Percentiles rank a stretch among this genome's conserved stretches.
Evolutionary conservation across 92 coral and sea anemone genomes (phyloP).

Genomic region (Muricea muricata): DNA sequence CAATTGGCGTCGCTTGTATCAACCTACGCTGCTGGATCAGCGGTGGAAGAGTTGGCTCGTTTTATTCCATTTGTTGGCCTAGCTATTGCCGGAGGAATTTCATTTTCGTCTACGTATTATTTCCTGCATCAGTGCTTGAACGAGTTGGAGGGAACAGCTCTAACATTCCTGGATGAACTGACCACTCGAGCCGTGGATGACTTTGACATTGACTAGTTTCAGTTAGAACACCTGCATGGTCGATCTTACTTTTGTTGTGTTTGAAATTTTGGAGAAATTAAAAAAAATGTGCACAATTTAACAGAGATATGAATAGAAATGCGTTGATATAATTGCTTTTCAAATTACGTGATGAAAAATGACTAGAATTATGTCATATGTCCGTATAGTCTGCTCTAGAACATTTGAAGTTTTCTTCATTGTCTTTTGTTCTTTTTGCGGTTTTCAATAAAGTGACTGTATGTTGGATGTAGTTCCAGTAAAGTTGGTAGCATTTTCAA

Average conservation of each 20-base stretch:
- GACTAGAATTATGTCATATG: too few species aligned
- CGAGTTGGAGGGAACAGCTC: conserved; percentile 46
- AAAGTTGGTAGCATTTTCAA: too few species aligned
- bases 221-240: neutral
- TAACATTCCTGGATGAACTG: conserved; percentile 25
- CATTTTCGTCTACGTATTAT: conserved; percentile 51
- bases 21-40: conserved; percentile 32
- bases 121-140: conserved; percentile 43
- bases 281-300: too few species aligned
- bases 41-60: conserved; percentile 48
- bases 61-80: conserved; percentile 56
- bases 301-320: too few species aligned
- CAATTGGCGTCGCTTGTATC: conserved; percentile 15
- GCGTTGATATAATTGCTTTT: too few species aligned
- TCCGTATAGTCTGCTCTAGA: too few species aligned
- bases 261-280: too few species aligned
- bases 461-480: too few species aligned
- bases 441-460: too few species aligned
- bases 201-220: neutral
- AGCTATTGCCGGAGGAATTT: conserved; percentile 42
- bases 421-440: too few species aligned
- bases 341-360: too few species aligned
- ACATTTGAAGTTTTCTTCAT: too few species aligned
- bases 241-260: neutral
- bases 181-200: conserved; percentile 4